Evolutionary conservation across 2,797 vertebrate genomes (phyloP).

Genomic region (Hypotaenidia okinawae): DNA sequence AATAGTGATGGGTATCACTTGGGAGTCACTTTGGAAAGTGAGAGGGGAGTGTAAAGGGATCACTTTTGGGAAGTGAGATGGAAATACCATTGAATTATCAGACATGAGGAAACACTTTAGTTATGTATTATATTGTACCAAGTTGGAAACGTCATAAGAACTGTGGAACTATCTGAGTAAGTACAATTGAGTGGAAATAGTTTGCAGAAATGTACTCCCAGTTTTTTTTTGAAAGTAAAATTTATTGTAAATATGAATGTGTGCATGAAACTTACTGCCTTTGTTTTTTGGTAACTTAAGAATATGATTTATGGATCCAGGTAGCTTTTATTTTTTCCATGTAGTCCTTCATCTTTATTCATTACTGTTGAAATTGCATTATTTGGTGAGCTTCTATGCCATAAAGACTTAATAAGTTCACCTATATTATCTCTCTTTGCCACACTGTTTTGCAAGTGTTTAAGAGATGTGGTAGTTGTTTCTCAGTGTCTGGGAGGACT

Average conservation of each 20-base stretch:
- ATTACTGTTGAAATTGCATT: not conserved
- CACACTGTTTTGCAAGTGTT: not conserved
- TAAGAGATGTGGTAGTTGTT: not conserved
- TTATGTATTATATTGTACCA: not conserved
- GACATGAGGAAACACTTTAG: not conserved
- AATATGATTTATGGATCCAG: not conserved
- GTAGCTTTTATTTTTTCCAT: not conserved
- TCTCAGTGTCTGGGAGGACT: not conserved
- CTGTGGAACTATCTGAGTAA: not conserved
- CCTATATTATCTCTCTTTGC: not conserved
- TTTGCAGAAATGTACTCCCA: not conserved
- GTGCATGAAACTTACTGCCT: not conserved
- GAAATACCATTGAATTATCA: not conserved
- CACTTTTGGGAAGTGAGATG: not conserved
- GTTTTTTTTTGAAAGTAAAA: not conserved
- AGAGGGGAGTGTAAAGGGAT: not conserved
- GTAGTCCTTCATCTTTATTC: not conserved
- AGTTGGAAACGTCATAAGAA: not conserved
- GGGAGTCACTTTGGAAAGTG: not conserved
- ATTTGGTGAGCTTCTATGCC: not conserved
- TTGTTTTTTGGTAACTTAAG: not conserved
- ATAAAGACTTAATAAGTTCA: not conserved
- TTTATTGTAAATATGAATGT: not conserved
- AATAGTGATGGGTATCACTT: not conserved
- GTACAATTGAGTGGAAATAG: not conserved